phyloP scores from a whole-genome alignment of 2,888 invertebrate genomes.

The Venustoraphidia nigricollis region DNA sequence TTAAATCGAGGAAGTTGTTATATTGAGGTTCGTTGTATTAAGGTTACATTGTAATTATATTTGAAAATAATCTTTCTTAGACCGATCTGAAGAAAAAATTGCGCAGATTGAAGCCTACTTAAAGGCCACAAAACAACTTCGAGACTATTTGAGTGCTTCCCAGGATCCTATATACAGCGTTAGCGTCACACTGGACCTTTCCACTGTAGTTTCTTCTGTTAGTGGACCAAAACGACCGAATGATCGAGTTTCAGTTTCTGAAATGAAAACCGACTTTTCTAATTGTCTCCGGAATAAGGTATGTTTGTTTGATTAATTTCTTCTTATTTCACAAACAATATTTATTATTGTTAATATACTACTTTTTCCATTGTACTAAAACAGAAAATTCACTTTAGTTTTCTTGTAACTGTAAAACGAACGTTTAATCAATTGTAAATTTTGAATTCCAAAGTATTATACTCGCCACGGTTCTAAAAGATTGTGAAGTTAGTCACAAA shows the following conservation, averaged over 20 bases:
- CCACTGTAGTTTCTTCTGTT: conserved; percentile 82
- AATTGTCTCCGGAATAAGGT: conserved; percentile 79
- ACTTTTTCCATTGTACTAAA: too few relatives aligned
- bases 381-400: too few relatives aligned
- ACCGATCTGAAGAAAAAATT: conserved; percentile 63
- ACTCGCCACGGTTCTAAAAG: too few relatives aligned
- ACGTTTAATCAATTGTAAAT: too few relatives aligned
- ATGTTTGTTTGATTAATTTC: conserved; percentile 17
- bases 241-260: conserved; percentile 78
- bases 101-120: conserved; percentile 69
- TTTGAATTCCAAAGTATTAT: too few relatives aligned
- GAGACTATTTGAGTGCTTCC: conserved; percentile 57
- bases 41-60: not conserved
- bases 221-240: conserved; percentile 97
- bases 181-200: conserved; percentile 71
- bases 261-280: conserved; percentile 82
- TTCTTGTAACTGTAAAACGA: too few relatives aligned
- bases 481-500: too few relatives aligned
- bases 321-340: too few relatives aligned
- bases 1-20: too few relatives aligned
- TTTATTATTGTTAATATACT: too few relatives aligned
- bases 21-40: not conserved
- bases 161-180: conserved; percentile 80
- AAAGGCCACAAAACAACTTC: conserved; percentile 61
- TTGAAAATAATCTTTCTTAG: conserved; percentile 29